A percentile compares a stretch with the other conserved stretches of the same genome.
These are phyloP conservation scores for Tyrannus savana DNA, from an alignment of 2,113 vertebrate species.

Conservation along the genomic window DNA sequence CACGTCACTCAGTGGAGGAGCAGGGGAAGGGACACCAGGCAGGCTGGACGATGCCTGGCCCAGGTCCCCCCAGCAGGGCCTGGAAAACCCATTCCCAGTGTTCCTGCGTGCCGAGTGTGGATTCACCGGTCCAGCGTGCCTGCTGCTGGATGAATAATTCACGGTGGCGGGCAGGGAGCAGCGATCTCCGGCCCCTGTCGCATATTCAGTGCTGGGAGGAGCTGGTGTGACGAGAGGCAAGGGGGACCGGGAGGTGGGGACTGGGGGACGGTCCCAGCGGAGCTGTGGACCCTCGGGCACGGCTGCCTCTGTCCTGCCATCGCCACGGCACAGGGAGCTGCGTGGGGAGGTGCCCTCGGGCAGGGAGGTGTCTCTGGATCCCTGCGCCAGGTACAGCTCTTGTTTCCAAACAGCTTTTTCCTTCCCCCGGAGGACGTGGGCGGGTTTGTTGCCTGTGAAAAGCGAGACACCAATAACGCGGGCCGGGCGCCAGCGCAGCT, in stretches of 20 bases:
- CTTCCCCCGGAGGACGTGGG: background rate
- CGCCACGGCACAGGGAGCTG: background rate
- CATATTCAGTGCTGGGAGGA: background rate
- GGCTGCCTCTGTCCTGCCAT: background rate
- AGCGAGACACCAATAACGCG: background rate
- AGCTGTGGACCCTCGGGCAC: background rate
- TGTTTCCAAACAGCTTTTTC: slow-evolving; percentile 16
- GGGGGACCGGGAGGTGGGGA: background rate
- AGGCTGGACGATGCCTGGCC: fast-evolving
- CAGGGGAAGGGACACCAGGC: background rate
- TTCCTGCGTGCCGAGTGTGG: background rate
- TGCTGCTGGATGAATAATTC: background rate
- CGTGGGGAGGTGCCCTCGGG: fast-evolving
- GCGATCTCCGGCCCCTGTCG: background rate
- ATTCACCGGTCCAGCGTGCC: background rate
- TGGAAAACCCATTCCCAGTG: background rate
- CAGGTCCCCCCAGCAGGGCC: fast-evolving
- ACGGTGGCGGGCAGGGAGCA: background rate
- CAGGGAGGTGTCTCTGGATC: background rate
- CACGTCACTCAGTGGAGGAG: fast-evolving
- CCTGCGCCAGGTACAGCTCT: background rate
- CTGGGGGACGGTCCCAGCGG: fast-evolving
- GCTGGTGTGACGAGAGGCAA: fast-evolving
- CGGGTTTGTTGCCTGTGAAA: background rate
- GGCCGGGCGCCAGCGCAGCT: background rate